phyloP scores from a whole-genome alignment of 2,797 vertebrate species.

The Menidia menidia region DNA sequence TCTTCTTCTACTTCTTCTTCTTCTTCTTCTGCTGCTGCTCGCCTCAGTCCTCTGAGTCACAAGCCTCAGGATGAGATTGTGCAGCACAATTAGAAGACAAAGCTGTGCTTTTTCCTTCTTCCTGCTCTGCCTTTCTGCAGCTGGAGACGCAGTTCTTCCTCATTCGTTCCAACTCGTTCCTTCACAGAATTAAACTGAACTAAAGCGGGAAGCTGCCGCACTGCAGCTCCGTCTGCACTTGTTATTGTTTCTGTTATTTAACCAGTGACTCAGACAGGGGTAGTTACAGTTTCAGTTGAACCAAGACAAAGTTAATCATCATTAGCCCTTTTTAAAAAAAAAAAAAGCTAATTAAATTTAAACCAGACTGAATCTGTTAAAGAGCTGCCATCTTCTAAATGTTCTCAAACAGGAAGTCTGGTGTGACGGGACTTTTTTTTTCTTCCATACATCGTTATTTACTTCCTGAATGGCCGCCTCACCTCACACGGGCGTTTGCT shows the following conservation, averaged over 20 bases:
- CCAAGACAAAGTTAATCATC: constrained; percentile 21
- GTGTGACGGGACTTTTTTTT: not conserved
- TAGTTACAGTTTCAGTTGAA: constrained; percentile 21
- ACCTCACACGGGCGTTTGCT: constrained; percentile 25
- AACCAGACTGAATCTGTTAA: constrained; percentile 9
- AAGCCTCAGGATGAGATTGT: constrained; percentile 57
- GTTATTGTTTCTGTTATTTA: too few species aligned
- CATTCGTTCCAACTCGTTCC: constrained; percentile 1
- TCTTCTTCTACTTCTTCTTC: constrained; percentile 23
- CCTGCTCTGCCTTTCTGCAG: not conserved
- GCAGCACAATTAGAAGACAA: constrained; percentile 44
- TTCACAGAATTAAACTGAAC: not conserved
- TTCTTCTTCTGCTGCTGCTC: too few species aligned
- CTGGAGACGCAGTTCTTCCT: not conserved
- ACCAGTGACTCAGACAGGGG: constrained; percentile 7
- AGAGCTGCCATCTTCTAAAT: not conserved
- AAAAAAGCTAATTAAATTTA: constrained; percentile 25
- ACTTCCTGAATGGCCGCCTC: constrained; percentile 14
- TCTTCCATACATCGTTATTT: not conserved
- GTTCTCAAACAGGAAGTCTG: not conserved
- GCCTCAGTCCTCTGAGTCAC: constrained; percentile 65
- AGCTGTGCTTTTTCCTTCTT: constrained; percentile 23
- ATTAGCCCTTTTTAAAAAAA: constrained; percentile 26
- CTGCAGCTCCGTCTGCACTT: too few species aligned
- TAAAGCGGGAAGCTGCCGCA: not conserved